Percentiles rank a stretch among this genome's conserved stretches.
Evolutionary conservation across 2,797 vertebrate genomes (phyloP).

Genomic region (Amniataba percoides): DNA sequence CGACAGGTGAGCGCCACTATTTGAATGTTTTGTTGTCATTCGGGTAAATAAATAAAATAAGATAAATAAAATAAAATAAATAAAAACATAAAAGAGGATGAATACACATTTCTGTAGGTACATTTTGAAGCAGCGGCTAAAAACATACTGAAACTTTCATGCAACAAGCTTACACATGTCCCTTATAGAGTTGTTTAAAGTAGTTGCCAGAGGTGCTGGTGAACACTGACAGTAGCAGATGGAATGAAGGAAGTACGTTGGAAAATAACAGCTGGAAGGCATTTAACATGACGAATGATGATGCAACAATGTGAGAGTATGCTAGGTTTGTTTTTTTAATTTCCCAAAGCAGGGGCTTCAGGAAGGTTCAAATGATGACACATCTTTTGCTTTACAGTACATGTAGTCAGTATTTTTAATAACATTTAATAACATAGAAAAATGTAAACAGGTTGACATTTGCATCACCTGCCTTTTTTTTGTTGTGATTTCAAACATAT

Average conservation of each 20-base stretch:
- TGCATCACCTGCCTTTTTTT: neutral
- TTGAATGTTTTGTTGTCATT: neutral
- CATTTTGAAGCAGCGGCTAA: no score
- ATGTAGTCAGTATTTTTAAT: neutral
- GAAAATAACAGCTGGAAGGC: neutral
- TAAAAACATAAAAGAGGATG: no score
- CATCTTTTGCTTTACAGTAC: neutral
- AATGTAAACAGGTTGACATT: no score
- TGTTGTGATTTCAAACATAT: neutral
- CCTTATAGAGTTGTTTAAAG: neutral
- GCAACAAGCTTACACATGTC: neutral
- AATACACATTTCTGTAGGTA: no score
- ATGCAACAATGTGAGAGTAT: neutral
- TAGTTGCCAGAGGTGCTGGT: neutral
- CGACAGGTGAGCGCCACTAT: conserved; percentile 88
- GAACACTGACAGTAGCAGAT: no score
- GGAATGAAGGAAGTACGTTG: neutral
- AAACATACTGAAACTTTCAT: no score
- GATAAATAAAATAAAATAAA: no score
- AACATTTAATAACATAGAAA: no score
- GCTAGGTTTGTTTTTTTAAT: neutral
- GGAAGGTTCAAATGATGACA: neutral
- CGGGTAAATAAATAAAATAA: neutral
- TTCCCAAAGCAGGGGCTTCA: neutral
- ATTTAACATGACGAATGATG: neutral